A percentile compares a stretch with the other conserved stretches of the same genome.
Evolutionary conservation across 2,888 invertebrate genomes (phyloP).

Genomic region (Homarus gammarus): DNA sequence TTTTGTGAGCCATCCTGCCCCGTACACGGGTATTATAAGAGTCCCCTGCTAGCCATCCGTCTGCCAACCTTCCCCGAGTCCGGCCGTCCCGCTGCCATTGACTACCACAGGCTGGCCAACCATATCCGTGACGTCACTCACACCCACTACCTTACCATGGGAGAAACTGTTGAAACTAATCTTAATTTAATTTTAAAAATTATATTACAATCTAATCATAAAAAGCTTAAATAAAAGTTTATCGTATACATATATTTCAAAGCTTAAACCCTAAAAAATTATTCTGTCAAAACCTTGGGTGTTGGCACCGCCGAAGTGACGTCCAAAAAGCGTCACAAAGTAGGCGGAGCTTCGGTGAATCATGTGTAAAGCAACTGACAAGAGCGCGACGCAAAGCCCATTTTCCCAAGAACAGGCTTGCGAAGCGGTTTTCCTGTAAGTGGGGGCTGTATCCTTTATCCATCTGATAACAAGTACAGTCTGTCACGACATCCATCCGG

Average conservation of each 20-base stretch:
- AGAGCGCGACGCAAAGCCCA: constrained; percentile 22
- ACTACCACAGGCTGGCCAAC: constrained; percentile 52
- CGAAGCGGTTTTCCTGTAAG: constrained; percentile 45
- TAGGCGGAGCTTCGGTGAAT: constrained; percentile 64
- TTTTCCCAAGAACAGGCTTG: constrained; percentile 43
- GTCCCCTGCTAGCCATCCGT: constrained; percentile 55
- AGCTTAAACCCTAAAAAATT: not conserved
- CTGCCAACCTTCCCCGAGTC: constrained; percentile 25
- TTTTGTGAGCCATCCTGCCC: constrained; percentile 72
- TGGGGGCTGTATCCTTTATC: not conserved
- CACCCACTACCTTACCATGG: constrained; percentile 21
- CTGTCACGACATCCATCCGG: not conserved
- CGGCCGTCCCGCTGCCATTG: constrained; percentile 49
- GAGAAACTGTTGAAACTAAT: no score
- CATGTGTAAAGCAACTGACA: constrained; percentile 57
- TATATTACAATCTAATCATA: not conserved
- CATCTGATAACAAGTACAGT: not conserved
- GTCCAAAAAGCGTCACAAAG: constrained; percentile 49
- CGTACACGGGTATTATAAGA: constrained; percentile 69
- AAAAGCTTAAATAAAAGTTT: no score
- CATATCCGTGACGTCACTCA: constrained; percentile 46
- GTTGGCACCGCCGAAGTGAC: constrained; percentile 59
- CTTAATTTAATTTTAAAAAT: constrained; percentile 1
- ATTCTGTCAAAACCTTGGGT: not conserved
- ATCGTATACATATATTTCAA: no score